Evolutionary conservation across 2,888 invertebrate species (phyloP), one percentile per base, ranked within the genome.

Genomic region (Epirrhoe alternata): DNA sequence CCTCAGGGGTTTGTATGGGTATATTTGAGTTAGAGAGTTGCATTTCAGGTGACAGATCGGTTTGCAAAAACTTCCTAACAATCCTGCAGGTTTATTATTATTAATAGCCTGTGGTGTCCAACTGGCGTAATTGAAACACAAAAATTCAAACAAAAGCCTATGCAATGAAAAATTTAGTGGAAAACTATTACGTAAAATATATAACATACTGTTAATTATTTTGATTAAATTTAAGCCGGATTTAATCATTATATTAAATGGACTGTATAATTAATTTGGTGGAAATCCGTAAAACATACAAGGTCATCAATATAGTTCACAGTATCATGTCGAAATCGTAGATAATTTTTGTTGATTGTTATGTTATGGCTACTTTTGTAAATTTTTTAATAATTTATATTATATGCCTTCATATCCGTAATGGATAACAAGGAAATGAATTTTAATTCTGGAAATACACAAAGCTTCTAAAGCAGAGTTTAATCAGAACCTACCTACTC

Each of bases 211-310:
- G 6, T 12, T 7, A 47, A 16, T 47, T 4, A 2, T 47, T 47
- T 47, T 42, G 38, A 38, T 38, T 38, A 38, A 38, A 12, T 12
- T 42, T 42, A 12, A 47, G 16, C 47, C 16, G 14, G 16, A 47
- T 47, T 47, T 16, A 16, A 47, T 16, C 14, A 16, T 16, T 42
- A 47, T 14, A 47, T 16, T 47, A 47, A 47, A 16, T 47, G 16
- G 14, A 47, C 47, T 47, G 47, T 47, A 47, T 47, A 47, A 38
- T 17, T 38, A 38, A 55, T 38, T 42, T 55, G 38, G 16, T 35
- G 17, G 17, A 47, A 47, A 7, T 47, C 47, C 47, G 47, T 47
- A 16, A 16, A 47, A 16, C 14, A 47, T 16, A 1, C 47, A 47
- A 47, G 47, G 47, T 47, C 47, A 47, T 16, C 16, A 16, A 14